Evolutionary conservation across 2,797 vertebrate genomes (phyloP).

Genomic region (Novumbra hubbsi): DNA sequence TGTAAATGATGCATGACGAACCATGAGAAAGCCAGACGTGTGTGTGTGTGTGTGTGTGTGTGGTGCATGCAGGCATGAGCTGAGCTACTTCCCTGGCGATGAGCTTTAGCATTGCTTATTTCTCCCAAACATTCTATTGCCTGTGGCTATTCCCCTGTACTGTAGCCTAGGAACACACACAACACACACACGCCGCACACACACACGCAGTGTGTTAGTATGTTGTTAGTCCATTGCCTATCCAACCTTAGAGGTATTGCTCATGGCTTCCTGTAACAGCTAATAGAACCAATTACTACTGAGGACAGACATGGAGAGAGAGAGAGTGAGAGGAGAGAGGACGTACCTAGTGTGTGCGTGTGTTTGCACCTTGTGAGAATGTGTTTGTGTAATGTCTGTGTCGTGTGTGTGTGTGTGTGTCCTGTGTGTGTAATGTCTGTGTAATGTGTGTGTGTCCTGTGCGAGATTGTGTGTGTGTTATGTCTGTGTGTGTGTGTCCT

Average conservation of each 20-base stretch:
- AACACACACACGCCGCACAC: conserved; percentile 26
- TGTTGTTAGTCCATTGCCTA: conserved; percentile 54
- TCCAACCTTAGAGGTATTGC: conserved; percentile 61
- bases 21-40: conserved; percentile 16
- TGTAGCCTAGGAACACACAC: neutral
- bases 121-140: conserved; percentile 40
- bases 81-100: conserved; percentile 24
- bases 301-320: neutral
- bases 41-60: neutral
- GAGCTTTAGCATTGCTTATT: conserved; percentile 43
- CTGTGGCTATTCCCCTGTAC: conserved; percentile 28
- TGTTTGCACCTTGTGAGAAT: no score
- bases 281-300: conserved; percentile 73
- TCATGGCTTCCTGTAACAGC: conserved; percentile 63
- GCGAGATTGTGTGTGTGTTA: no score
- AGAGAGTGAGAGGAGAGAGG: conserved; percentile 16
- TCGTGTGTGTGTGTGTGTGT: no score
- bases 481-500: no score
- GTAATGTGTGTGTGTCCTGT: no score
- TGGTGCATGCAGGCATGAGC: conserved; percentile 21
- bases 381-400: no score
- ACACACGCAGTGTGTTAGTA: conserved; percentile 28
- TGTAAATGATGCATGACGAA: conserved; percentile 59
- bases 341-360: no score
- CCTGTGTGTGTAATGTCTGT: no score